Evolutionary conservation across 2,113 vertebrate genomes (phyloP), one percentile per base, ranked within the genome.

Genomic region (Malurus melanocephalus): DNA sequence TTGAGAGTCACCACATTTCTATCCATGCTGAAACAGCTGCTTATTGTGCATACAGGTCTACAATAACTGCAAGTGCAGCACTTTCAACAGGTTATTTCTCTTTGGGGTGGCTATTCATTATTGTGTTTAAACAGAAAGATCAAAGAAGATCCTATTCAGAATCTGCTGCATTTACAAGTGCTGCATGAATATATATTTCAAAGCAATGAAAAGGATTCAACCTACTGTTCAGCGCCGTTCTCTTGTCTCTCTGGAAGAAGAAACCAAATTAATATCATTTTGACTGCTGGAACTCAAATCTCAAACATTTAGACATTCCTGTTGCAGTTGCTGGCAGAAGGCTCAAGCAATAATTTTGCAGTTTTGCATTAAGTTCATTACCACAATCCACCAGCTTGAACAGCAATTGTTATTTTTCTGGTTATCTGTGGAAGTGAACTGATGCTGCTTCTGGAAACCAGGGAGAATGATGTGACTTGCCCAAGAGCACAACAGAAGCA

Each of bases 141-240:
- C 28, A 79, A 78, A 92, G 40, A 72, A 87, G 81, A 73, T 59
- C 48, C 45, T 56, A 26, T 56, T 62, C 16, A 42, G 62, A 88
- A 85, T 76, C 65, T 64, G 27, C 46, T 62, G 12, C 49, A 55
- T 75, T 89, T 79, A 57, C 23, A 84, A 69, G n/a, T 16, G 22
- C 5, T 32, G 18, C 13, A 3, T 7, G 42, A 69, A 33, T 33
- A 33, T 1, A 66, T 46, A 81, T 43, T 24, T 73, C 51, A 87
- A 84, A 87, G 59, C 52, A 88, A 73, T 4, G 40, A 83, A 85
- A 38, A 61, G 26, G n/a, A 65, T 89, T 72, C 51, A 85, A 97
- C 97, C 82, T 97, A 98, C 97, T 97, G 97, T 81, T 98, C 97
- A 84, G 96, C 91, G 38, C 96, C 95, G 32, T 96, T 97, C 76